Evolutionary conservation across 2,888 invertebrate genomes (phyloP).

Genomic region (Cheilosia grossa): DNA sequence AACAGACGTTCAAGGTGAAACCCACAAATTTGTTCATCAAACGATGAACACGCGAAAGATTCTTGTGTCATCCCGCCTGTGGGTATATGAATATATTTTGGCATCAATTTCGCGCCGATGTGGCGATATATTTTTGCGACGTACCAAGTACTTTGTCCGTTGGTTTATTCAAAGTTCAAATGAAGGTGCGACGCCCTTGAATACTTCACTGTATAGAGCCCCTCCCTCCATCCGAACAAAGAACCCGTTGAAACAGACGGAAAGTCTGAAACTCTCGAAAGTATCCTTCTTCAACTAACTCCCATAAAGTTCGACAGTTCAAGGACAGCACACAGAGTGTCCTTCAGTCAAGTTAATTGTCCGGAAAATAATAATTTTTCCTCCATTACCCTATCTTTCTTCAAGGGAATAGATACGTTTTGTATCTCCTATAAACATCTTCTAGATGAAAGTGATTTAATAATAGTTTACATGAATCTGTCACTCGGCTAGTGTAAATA

Average conservation of each 20-base stretch:
- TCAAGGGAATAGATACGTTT: background rate
- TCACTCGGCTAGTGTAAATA: background rate
- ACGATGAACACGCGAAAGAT: slow-evolving; percentile 44
- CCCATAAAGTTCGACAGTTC: slow-evolving; percentile 43
- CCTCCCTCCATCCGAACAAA: too few relatives aligned
- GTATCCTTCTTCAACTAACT: background rate
- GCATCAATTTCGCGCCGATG: slow-evolving; percentile 46
- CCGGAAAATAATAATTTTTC: slow-evolving; percentile 32
- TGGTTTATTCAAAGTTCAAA: slow-evolving; percentile 36
- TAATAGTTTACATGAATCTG: slow-evolving; percentile 44
- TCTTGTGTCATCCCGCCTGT: background rate
- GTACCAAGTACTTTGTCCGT: background rate
- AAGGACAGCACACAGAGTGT: slow-evolving; percentile 45
- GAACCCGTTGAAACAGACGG: too few relatives aligned
- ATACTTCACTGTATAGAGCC: background rate
- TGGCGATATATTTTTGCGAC: too few relatives aligned
- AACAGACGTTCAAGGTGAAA: slow-evolving; percentile 69
- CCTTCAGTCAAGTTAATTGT: slow-evolving; percentile 57
- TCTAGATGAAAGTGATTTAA: slow-evolving; percentile 28
- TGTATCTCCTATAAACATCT: background rate
- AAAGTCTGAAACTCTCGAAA: background rate
- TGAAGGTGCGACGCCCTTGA: slow-evolving; percentile 60
- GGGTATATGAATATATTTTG: slow-evolving; percentile 48
- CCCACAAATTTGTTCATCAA: slow-evolving; percentile 46
- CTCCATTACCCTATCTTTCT: slow-evolving; percentile 16